Evolutionary conservation across 2,888 invertebrate species (phyloP).

Genomic region (Mechanitis messenoides): DNA sequence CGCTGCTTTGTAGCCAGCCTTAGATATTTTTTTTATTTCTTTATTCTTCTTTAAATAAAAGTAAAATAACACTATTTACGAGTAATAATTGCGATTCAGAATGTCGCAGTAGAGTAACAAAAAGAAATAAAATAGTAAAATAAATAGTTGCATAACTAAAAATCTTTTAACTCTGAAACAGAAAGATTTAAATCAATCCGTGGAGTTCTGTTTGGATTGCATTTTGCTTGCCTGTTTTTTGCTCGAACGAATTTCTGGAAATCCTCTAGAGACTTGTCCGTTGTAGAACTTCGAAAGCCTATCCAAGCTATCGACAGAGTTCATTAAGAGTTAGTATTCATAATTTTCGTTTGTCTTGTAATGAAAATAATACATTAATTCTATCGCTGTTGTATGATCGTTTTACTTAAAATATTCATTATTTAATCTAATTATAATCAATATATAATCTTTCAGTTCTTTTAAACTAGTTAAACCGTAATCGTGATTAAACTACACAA

Average conservation of each 20-base stretch:
- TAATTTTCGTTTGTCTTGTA: constrained; percentile 7
- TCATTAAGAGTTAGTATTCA: constrained; percentile 19
- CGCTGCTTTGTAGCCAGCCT: background rate
- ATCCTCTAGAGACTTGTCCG: constrained; percentile 15
- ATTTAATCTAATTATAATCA: too few relatives aligned
- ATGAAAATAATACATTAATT: background rate
- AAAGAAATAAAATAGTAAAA: background rate
- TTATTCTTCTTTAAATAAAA: background rate
- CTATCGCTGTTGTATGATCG: too few relatives aligned
- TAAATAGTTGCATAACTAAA: background rate
- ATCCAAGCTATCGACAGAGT: constrained; percentile 18
- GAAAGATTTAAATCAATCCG: constrained; percentile 14
- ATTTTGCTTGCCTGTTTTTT: constrained; percentile 12
- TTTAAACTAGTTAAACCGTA: background rate
- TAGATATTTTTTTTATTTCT: background rate
- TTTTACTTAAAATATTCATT: too few relatives aligned
- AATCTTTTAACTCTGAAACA: constrained; percentile 4
- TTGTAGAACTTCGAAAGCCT: constrained; percentile 18
- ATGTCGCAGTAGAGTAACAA: too few relatives aligned
- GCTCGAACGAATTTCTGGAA: constrained; percentile 17
- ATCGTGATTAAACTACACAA: background rate
- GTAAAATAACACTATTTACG: too few relatives aligned
- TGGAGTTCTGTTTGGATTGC: constrained; percentile 16
- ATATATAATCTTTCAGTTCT: background rate
- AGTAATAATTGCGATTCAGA: too few relatives aligned